These are phyloP conservation scores for Plutomurus gul DNA, from an alignment of 1,140 invertebrate species.

Conservation along the genomic window DNA sequence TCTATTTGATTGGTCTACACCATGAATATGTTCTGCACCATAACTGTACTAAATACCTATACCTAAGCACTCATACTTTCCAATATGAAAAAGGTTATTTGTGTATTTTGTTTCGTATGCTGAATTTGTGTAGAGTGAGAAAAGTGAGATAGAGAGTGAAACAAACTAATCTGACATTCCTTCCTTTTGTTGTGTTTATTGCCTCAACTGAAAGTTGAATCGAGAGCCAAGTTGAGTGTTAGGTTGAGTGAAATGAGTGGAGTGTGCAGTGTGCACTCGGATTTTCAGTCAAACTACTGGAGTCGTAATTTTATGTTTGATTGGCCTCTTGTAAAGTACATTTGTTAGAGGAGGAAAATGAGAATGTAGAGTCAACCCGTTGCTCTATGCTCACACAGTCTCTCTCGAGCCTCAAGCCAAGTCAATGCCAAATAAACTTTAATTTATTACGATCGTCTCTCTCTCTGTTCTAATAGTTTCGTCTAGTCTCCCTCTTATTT, in stretches of 20 bases:
- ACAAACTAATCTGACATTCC: neutral
- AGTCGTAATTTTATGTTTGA: neutral
- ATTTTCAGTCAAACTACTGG: neutral
- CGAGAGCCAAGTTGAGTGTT: neutral
- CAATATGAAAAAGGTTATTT: no score
- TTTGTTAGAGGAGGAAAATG: neutral
- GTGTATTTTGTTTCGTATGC: no score
- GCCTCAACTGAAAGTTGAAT: neutral
- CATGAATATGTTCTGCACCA: no score
- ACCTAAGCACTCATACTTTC: no score
- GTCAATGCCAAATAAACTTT: slow-evolving; percentile 4
- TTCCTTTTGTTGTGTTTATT: slow-evolving; percentile 11
- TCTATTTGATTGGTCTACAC: no score
- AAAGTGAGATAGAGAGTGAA: neutral
- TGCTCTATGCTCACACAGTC: neutral
- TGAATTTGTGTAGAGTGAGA: no score
- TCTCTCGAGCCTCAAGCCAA: neutral
- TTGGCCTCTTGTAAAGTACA: neutral
- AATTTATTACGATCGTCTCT: neutral
- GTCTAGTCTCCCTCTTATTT: neutral
- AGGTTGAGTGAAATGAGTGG: neutral
- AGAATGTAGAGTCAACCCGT: neutral
- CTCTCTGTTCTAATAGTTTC: neutral
- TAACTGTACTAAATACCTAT: no score
- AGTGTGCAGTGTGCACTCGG: neutral